A percentile compares a stretch with the other conserved stretches of the same genome.
Evolutionary conservation across 2,113 vertebrate genomes (phyloP).

Genomic region (Nerophis lumbriciformis): DNA sequence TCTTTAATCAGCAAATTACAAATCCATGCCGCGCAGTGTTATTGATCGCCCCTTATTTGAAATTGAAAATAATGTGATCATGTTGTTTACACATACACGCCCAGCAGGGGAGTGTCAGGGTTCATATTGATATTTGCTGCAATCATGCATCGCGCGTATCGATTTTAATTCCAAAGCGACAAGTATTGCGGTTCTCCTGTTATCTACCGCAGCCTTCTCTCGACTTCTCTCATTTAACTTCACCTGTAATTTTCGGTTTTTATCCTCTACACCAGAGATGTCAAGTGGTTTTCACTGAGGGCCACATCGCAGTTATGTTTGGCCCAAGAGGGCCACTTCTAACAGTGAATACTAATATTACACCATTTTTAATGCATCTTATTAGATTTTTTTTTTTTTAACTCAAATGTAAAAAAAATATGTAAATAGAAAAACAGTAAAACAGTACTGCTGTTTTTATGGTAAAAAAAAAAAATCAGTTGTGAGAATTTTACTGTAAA

Average conservation of each 20-base stretch:
- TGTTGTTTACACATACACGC: constrained; percentile 19
- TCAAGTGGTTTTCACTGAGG: too few species aligned
- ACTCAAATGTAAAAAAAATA: too few species aligned
- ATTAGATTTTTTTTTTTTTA: too few species aligned
- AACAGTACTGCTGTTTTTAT: too few species aligned
- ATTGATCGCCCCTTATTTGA: constrained; percentile 43
- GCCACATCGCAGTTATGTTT: too few species aligned
- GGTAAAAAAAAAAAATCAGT: too few species aligned
- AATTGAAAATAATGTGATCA: constrained; percentile 32
- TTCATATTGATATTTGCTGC: constrained; percentile 19
- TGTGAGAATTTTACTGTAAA: too few species aligned
- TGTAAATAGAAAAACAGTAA: too few species aligned
- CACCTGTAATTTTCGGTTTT: constrained; percentile 1
- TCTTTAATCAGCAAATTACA: not conserved
- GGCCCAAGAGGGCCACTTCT: too few species aligned
- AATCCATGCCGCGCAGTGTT: not conserved
- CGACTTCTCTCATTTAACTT: constrained; percentile 25
- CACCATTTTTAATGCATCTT: too few species aligned
- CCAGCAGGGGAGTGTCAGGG: not conserved
- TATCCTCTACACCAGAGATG: not conserved
- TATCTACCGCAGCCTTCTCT: constrained; percentile 11
- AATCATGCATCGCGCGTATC: constrained; percentile 10
- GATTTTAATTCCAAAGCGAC: constrained; percentile 18
- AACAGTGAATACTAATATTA: too few species aligned
- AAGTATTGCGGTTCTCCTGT: constrained; percentile 7